These are phyloP conservation scores for Agelas oroides DNA, from an alignment of 37 sponge, comb jelly and placozoan genomes.

Conservation along the genomic window DNA sequence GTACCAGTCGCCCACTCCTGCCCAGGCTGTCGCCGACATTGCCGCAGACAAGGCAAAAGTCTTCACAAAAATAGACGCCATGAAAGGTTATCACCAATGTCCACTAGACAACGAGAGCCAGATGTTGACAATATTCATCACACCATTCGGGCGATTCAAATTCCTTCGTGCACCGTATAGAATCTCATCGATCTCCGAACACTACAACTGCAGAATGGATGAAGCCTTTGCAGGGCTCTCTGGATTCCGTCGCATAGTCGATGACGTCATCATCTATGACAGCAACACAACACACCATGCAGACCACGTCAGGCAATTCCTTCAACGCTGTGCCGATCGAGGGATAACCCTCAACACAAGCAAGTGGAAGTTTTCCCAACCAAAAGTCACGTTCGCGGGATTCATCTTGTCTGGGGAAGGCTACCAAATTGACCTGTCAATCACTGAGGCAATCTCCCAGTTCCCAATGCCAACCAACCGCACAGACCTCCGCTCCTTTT, in stretches of 20 bases:
- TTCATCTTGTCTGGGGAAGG: constrained; percentile 9
- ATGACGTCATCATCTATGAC: constrained; percentile 48
- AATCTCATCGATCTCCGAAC: too few relatives aligned
- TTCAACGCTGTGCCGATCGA: constrained; percentile 33
- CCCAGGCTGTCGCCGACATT: constrained; percentile 53
- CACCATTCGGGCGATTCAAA: too few relatives aligned
- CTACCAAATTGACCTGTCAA: constrained; percentile 13
- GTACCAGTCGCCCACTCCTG: constrained; percentile 37
- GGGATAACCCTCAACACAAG: constrained; percentile 49
- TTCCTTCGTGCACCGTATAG: too few relatives aligned
- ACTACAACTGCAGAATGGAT: constrained; percentile 53
- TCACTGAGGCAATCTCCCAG: constrained; percentile 39
- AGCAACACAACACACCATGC: constrained; percentile 35
- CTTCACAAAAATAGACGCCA: constrained; percentile 49
- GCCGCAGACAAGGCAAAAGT: constrained; percentile 17
- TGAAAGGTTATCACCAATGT: constrained; percentile 63
- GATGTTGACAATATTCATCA: constrained; percentile 61
- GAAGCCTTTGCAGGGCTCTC: constrained; percentile 41
- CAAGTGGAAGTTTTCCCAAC: constrained; percentile 28
- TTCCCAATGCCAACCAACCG: constrained; percentile 51
- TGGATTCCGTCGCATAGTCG: constrained; percentile 16
- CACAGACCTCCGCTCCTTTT: constrained; percentile 53
- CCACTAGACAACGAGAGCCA: constrained; percentile 56
- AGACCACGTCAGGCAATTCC: constrained; percentile 18
- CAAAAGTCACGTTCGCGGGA: constrained; percentile 32